These are phyloP conservation scores for Stigmatopora nigra DNA, from an alignment of 2,113 vertebrate genomes.

Conservation along the genomic window DNA sequence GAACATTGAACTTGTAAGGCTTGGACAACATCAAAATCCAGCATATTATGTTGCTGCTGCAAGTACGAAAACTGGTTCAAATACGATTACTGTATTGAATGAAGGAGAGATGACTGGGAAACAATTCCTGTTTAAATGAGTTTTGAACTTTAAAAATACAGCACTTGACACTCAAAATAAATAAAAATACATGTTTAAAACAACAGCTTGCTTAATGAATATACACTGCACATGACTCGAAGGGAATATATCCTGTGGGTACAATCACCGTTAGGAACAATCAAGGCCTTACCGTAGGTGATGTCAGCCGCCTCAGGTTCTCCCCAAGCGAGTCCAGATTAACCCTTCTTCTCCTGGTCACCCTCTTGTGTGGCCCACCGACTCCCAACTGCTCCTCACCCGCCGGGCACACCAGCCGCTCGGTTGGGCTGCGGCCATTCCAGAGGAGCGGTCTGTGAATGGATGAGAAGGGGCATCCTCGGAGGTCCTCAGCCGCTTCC, in stretches of 20 bases:
- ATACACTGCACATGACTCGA: background rate
- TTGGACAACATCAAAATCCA: too few species aligned
- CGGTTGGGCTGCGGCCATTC: constrained; percentile 83
- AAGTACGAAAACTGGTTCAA: too few species aligned
- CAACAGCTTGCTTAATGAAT: background rate
- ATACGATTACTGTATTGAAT: too few species aligned
- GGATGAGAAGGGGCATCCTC: constrained; percentile 62
- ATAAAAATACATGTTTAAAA: background rate
- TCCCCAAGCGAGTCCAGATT: constrained; percentile 94
- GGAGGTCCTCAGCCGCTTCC: constrained; percentile 60
- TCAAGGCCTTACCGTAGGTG: constrained; percentile 79
- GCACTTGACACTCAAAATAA: background rate
- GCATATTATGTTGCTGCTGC: too few species aligned
- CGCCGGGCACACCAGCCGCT: constrained; percentile 59
- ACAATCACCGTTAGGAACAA: background rate
- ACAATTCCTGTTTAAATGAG: background rate
- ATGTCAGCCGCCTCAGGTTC: constrained; percentile 86
- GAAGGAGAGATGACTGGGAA: too few species aligned
- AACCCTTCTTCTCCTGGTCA: constrained; percentile 80
- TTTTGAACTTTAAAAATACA: background rate
- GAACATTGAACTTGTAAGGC: too few species aligned
- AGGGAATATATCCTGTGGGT: background rate
- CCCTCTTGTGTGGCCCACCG: constrained; percentile 68
- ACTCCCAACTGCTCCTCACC: constrained; percentile 52
- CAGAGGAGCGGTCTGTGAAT: constrained; percentile 72